Evolutionary conservation across 2,113 vertebrate species (phyloP).

Genomic region (Mastomys coucha): DNA sequence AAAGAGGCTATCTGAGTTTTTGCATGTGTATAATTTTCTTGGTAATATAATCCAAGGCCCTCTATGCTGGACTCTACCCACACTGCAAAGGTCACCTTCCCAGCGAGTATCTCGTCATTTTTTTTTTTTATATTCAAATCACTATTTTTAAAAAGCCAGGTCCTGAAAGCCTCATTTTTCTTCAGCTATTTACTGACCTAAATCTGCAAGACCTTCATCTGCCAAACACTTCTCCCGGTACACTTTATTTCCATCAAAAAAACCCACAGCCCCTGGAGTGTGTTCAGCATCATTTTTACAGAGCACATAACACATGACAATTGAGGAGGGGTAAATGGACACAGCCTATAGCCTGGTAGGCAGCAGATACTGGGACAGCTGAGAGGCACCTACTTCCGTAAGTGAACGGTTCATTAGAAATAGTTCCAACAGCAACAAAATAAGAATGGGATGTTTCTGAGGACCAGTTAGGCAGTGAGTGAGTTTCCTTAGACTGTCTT

Average conservation of each 20-base stretch:
- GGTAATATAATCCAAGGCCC: background rate
- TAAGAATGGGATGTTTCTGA: background rate
- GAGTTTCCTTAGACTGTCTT: conserved; percentile 19
- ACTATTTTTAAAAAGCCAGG: conserved; percentile 38
- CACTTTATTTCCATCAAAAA: background rate
- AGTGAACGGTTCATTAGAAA: background rate
- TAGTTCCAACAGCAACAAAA: background rate
- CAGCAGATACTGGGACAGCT: background rate
- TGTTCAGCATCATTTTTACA: background rate
- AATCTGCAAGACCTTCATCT: conserved; percentile 2
- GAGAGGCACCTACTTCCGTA: background rate
- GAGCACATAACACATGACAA: background rate
- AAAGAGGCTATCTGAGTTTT: background rate
- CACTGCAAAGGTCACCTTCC: conserved; percentile 28
- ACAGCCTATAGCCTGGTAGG: background rate
- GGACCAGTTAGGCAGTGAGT: background rate
- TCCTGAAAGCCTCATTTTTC: conserved; percentile 47
- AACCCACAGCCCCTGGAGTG: background rate
- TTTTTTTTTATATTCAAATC: conserved; percentile 58
- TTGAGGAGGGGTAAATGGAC: background rate
- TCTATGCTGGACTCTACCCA: conserved; percentile 16
- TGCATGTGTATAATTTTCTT: background rate
- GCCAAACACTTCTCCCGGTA: conserved; percentile 4
- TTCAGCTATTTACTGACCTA: conserved; percentile 38
- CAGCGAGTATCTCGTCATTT: background rate